Base-by-base conservation (phyloP, 2,888 invertebrate genomes). In the Yponomeuta sedellus region DNA sequence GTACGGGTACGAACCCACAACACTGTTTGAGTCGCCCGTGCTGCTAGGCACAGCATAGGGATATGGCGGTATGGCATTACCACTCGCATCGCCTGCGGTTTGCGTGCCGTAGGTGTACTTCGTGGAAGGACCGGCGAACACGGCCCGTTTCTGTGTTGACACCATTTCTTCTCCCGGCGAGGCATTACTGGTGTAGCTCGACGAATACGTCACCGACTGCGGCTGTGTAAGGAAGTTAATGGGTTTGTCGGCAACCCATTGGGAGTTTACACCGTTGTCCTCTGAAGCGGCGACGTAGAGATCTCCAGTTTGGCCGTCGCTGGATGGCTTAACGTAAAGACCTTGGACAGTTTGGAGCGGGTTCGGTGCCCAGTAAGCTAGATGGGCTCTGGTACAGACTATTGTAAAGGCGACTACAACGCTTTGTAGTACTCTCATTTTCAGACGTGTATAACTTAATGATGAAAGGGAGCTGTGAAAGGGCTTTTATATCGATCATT, bases 251-350 rank as follows among this genome's bases (percentile, higher is more conserved):
- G 85, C 84, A 4, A 88, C 75, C 89, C 90, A 91, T 68, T 88
- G 86, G 0, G 86, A 75, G 65, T 82, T 84, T 1, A 79, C 75
- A 22, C 87, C 89, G 59, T 71, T 83, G 59, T 90, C 87, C 74
- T 91, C 91, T 10, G 89, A 77, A 1, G 91, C 91, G 8, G 91
- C 90, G 0, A 91, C 89, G 74, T 85, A 90, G 11, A 91, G 76
- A 69, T 91, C 91, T 28, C 91, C 91, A 0, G 88, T 88, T 8
- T 80, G 79, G 0, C 90, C 89, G 68, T 91, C 89, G 5, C 70
- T 70, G 1, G 91, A 91, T 1, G 89, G 89, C 67, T 88, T 86
- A 12, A 91, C 83, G 71, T 79, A 91, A 1, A 91, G 74, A 2
- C 88, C 84, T 56, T 88, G 88, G 6, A 91, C 89, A n/a, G 88